These are phyloP conservation scores for Drosophila macrospina DNA, from an alignment of 2,888 invertebrate genomes.

Conservation along the genomic window DNA sequence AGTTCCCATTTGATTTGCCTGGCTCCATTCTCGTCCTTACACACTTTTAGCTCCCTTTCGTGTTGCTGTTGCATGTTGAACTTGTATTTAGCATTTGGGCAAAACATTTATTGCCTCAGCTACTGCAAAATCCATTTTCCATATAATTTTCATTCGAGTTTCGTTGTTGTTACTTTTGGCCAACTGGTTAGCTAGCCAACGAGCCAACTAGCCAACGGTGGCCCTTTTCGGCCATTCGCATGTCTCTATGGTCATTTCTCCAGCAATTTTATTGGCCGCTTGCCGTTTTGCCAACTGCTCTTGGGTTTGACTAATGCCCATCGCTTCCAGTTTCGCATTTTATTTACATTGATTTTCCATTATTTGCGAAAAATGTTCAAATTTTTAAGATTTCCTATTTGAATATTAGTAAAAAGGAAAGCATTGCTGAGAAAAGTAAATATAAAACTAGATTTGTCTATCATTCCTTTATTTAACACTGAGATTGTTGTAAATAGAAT, in stretches of 20 bases:
- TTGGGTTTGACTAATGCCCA: constrained; percentile 63
- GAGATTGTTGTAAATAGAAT: too few species aligned
- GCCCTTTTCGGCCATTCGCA: constrained; percentile 44
- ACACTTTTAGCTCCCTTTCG: neutral
- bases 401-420: too few species aligned
- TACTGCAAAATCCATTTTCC: constrained; percentile 80
- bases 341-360: constrained; percentile 17
- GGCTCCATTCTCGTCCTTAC: constrained; percentile 2
- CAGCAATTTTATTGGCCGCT: constrained; percentile 69
- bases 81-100: constrained; percentile 64
- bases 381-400: too few species aligned
- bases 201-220: constrained; percentile 30
- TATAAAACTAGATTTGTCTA: too few species aligned
- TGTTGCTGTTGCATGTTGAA: constrained; percentile 47
- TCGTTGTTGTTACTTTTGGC: constrained; percentile 22
- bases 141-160: constrained; percentile 54
- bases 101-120: constrained; percentile 67
- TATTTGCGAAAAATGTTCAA: too few species aligned
- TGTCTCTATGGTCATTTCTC: constrained; percentile 65
- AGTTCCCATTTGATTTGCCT: constrained; percentile 29
- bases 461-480: too few species aligned
- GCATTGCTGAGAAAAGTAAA: too few species aligned
- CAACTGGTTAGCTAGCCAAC: too few species aligned
- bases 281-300: constrained; percentile 40
- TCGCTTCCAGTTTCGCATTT: constrained; percentile 11